These are phyloP conservation scores for Micromesistius poutassou DNA, from an alignment of 2,797 vertebrate species.

Conservation along the genomic window DNA sequence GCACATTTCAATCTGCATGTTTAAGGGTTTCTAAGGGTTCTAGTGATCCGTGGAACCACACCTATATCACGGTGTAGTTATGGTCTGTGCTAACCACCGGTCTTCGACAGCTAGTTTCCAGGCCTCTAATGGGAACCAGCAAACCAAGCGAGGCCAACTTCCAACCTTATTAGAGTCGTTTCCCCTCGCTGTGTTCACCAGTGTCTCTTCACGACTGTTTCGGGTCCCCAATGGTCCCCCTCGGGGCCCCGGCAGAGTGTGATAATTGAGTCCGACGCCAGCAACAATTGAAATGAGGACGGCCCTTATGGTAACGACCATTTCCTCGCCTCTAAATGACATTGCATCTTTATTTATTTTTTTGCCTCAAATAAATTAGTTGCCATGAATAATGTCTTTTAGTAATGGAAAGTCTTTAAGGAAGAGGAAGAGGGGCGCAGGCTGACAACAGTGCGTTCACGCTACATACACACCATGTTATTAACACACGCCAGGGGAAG, in stretches of 20 bases:
- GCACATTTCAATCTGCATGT: constrained; percentile 5
- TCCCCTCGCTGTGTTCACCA: constrained; percentile 40
- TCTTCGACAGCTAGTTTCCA: constrained; percentile 30
- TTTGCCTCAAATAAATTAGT: constrained; percentile 63
- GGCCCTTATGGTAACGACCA: constrained; percentile 57
- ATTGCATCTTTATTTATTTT: constrained; percentile 52
- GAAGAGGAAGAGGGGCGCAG: constrained; percentile 71
- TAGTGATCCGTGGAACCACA: constrained; percentile 17
- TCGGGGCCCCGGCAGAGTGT: constrained; percentile 38
- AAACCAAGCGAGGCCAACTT: constrained; percentile 33
- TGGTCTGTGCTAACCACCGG: constrained; percentile 20
- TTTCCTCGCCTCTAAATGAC: constrained; percentile 54
- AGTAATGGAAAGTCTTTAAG: constrained; percentile 64
- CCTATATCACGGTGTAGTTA: constrained; percentile 21
- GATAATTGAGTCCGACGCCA: constrained; percentile 52
- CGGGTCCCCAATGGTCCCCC: constrained; percentile 26
- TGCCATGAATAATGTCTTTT: constrained; percentile 56
- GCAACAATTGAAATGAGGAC: constrained; percentile 47
- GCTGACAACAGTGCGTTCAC: constrained; percentile 71
- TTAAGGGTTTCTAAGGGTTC: constrained; percentile 11
- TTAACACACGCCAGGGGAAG: constrained; percentile 87
- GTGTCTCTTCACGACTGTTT: constrained; percentile 31
- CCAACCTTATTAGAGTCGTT: constrained; percentile 45
- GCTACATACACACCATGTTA: constrained; percentile 50
- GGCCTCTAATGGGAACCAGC: constrained; percentile 45